Base-by-base conservation (phyloP, 1,140 invertebrate species). In the Lasioglossum albipes region DNA sequence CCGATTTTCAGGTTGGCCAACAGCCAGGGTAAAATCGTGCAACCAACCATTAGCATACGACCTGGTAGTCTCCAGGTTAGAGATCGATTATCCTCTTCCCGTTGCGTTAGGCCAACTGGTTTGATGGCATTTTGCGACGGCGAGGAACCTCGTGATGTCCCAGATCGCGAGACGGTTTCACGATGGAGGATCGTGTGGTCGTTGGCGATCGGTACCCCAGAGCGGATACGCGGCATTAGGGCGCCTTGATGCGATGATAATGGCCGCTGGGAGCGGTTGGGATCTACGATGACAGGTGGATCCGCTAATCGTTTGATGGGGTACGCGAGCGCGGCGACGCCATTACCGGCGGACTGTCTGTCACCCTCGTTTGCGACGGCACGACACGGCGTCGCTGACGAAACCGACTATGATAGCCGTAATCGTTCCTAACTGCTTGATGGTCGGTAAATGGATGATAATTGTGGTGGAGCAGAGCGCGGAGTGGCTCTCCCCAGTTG, bases 361-460 rank as follows among this genome's bases (percentile, higher is more conserved):
- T 84, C 86, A 87, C 86, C 79, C 82, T 82, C 77, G 83, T 88
- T 79, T 76, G 80, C 76, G 36, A 36, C 36, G 36, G 36, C 36
- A 36, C 36, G 36, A 5, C 76, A 66, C 75, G 49, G 57, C 80
- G 42, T 79, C 82, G 64, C 79, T 86, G 87, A 87, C 85, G 85
- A 87, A 87, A 88, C 82, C 73, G 65, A 73, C 90, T 90, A 91
- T 89, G 91, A 92, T 92, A 89, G 87, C 87, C 87, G 92, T 91
- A 93, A 93, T 93, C 91, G 89, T 49, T 89, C 72, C 84, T 91
- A 92, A 92, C 88, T 91, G 87, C 91, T 91, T 91, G 90, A 92
- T 92, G 89, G 84, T 85, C 89, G 89, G 90, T 93, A 93, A 93
- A 93, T 92, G 90, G 90, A 91, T 92, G 89, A 93, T 93, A 92